These are phyloP conservation scores for Pseudochirops corinnae DNA, from an alignment of 2,797 vertebrate genomes.

Conservation along the genomic window DNA sequence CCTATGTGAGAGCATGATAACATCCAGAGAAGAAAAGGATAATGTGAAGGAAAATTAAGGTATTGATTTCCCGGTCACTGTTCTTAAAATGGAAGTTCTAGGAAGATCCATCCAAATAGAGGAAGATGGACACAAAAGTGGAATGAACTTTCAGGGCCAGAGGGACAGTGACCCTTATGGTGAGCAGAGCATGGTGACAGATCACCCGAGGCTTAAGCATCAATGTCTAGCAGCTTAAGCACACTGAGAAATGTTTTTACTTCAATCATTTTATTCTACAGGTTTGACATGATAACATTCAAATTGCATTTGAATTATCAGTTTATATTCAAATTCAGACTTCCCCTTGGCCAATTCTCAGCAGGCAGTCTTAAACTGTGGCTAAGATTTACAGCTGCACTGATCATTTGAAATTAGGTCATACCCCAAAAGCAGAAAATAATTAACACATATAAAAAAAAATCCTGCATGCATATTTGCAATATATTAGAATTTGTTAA, in stretches of 20 bases:
- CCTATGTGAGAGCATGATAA: not conserved
- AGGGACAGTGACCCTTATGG: not conserved
- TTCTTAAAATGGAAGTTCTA: not conserved
- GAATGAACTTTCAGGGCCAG: not conserved
- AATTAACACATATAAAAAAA: constrained; percentile 59
- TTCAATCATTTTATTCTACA: constrained; percentile 48
- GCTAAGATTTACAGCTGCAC: constrained; percentile 45
- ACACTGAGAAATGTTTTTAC: not conserved
- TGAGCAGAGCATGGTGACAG: not conserved
- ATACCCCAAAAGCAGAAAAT: constrained; percentile 46
- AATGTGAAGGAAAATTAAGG: not conserved
- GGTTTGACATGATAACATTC: constrained; percentile 44
- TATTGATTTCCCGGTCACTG: not conserved
- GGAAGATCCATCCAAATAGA: not conserved
- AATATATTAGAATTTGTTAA: constrained; percentile 40
- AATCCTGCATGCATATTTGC: constrained; percentile 46
- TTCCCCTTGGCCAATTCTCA: constrained; percentile 63
- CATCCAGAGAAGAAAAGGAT: not conserved
- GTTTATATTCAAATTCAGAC: constrained; percentile 31
- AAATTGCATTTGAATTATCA: constrained; percentile 70
- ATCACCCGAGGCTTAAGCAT: not conserved
- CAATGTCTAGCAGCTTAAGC: not conserved
- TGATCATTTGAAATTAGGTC: constrained; percentile 61
- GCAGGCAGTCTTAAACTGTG: constrained; percentile 54
- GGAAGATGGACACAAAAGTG: not conserved